Percentiles rank a stretch among this genome's conserved stretches.
These are phyloP conservation scores for Sebastes flavidus DNA, from an alignment of 2,797 vertebrate species.

Conservation along the genomic window DNA sequence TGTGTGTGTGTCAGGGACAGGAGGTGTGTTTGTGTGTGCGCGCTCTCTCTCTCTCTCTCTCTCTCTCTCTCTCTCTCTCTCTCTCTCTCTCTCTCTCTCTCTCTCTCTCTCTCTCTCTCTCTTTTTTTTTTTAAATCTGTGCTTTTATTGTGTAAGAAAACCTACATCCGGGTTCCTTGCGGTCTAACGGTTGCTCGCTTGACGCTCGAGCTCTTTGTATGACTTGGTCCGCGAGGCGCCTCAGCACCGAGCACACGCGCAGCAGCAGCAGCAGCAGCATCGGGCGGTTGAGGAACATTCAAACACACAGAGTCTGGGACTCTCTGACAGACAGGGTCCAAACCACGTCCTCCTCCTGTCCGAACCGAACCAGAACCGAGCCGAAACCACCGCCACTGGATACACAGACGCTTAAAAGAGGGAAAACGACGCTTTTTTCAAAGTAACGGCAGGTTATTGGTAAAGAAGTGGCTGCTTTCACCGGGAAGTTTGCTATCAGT, in stretches of 20 bases:
- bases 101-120: too few relatives aligned
- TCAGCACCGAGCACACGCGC: conserved; percentile 36
- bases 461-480: conserved; percentile 25
- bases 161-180: background rate
- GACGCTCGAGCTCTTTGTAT: conserved; percentile 76
- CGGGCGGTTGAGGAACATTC: background rate
- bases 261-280: conserved; percentile 21
- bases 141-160: conserved; percentile 46
- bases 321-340: conserved; percentile 34
- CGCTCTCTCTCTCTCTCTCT: background rate
- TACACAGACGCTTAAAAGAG: background rate
- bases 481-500: conserved; percentile 56
- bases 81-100: too few relatives aligned
- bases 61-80: background rate
- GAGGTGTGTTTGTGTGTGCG: background rate
- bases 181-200: background rate
- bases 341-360: conserved; percentile 6
- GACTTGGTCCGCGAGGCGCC: conserved; percentile 69
- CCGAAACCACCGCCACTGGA: background rate
- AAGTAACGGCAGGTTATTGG: background rate
- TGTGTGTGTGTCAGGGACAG: background rate
- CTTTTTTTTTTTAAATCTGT: fast-evolving
- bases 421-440: background rate
- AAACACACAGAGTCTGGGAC: background rate
- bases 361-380: background rate